Conservation (phyloP, 2,888 invertebrate genomes). For the Portevinia maculata region DNA sequence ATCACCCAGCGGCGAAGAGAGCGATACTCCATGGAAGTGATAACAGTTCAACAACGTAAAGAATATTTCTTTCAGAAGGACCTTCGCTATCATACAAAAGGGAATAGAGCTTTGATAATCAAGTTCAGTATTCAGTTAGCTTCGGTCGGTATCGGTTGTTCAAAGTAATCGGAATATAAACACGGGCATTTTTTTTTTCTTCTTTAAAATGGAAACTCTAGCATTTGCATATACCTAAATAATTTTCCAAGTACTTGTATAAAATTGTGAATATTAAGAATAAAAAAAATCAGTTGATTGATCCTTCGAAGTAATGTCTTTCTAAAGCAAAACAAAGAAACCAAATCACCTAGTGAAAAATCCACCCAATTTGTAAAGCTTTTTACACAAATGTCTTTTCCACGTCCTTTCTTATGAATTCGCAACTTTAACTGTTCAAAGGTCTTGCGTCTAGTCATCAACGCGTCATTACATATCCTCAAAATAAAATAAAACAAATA, state of each 20-base stretch:
- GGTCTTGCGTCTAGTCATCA: slow-evolving; percentile 45
- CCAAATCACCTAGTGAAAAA: slow-evolving; percentile 26
- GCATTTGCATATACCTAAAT: slow-evolving; percentile 44
- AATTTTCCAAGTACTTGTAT: slow-evolving; percentile 16
- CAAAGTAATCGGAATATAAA: slow-evolving; percentile 19
- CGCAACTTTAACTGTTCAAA: slow-evolving; percentile 37
- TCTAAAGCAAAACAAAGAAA: slow-evolving; percentile 1
- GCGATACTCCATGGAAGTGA: slow-evolving; percentile 59
- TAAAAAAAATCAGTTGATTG: background rate
- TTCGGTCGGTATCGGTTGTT: slow-evolving; percentile 71
- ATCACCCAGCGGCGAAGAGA: slow-evolving; percentile 5
- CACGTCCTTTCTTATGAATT: slow-evolving; percentile 21
- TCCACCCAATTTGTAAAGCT: slow-evolving; percentile 48
- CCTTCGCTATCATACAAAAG: slow-evolving; percentile 72
- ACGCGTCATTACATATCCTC: slow-evolving; percentile 41
- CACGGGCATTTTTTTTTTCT: background rate
- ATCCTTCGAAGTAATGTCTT: slow-evolving; percentile 17
- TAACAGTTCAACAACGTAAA: slow-evolving; percentile 53
- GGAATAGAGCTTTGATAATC: slow-evolving; percentile 72
- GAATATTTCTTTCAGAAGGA: slow-evolving; percentile 53
- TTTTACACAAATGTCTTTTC: slow-evolving; percentile 37
- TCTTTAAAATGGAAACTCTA: slow-evolving; percentile 33
- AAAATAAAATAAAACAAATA: slow-evolving; percentile 14
- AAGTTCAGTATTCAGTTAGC: slow-evolving; percentile 73
- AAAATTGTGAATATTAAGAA: background rate